Base-by-base conservation (phyloP, 35 echinoderm and acorn worm species). In the Stichopus chloronotus region DNA sequence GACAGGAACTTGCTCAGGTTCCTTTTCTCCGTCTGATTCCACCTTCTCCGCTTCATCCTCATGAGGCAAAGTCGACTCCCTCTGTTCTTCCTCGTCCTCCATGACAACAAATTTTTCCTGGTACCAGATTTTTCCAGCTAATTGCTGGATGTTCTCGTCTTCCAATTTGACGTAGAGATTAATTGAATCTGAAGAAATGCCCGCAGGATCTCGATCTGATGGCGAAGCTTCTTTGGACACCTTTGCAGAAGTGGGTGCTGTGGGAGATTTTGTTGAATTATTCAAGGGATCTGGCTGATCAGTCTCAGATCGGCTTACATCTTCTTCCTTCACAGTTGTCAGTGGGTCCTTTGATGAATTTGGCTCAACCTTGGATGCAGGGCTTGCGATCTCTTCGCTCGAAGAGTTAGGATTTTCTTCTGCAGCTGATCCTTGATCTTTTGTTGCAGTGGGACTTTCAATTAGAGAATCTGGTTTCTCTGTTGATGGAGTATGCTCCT, bases 101-200 rank as follows among this genome's bases (percentile, higher is more conserved):
- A 84, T 84, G 5, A 55, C 30, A 0, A 17, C 56, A 16, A 56
- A 84, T 84, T 84, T 84, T 6, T 84, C 81, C 19, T 84, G 52
- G 56, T 55, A 84, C 81, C 81, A 84, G 21, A 84, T 84, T 84
- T 84, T 84, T 8, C 81, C 81, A 56, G 11, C 81, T 84, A 84
- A 84, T 16, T 55, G 53, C 56, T 84, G 30, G 56, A 84, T 84
- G 9, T 84, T 84, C 21, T 84, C 81, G 6, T 84, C 81, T 55
- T 84, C 43, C 19, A 84, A 55, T 56, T 14, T 84, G 11, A 56
- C 5, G 52, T 84, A 84, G 21, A 84, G 81, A 57, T 84, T 84
- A 19, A 84, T 84, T 20, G 81, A 56, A 6, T 52, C 81, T 56
- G 53, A 54, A 84, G 81, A 56, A 84, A 57, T n/a, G 17, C 17